Conservation (phyloP, 2,888 invertebrate genomes). For the Steinernema hermaphroditum region DNA sequence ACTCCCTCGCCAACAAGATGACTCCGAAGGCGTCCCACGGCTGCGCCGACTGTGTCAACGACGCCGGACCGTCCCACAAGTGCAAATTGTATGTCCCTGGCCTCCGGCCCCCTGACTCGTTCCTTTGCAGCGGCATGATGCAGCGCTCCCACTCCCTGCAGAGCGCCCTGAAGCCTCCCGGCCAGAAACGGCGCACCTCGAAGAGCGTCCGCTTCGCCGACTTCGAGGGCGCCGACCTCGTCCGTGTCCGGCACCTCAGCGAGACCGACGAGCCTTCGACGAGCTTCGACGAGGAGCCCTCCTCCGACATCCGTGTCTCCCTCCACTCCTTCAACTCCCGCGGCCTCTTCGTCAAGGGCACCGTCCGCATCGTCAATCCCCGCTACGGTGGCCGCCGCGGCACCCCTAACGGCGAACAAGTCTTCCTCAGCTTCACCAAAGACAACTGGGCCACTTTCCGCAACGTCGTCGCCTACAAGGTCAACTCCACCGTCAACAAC, state of each 20-base stretch:
- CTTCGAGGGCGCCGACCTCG: conserved; percentile 3
- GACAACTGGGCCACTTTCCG: conserved; percentile 13
- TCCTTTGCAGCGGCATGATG: conserved; percentile 10
- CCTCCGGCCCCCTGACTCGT: too few relatives aligned
- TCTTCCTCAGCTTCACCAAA: conserved; percentile 7
- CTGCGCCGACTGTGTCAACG: conserved; percentile 4
- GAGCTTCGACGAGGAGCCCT: background rate
- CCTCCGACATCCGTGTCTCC: conserved; percentile 8
- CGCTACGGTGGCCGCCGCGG: conserved; percentile 3
- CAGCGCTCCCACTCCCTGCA: conserved; percentile 11
- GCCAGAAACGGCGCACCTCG: conserved; percentile 6
- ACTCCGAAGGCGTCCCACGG: conserved; percentile 8
- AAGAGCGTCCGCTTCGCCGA: conserved; percentile 17
- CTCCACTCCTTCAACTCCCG: conserved; percentile 18
- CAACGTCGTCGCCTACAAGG: conserved; percentile 25
- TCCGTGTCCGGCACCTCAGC: conserved; percentile 14
- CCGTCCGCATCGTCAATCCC: conserved; percentile 14
- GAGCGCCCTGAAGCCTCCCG: conserved; percentile 19
- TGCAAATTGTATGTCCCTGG: conserved; percentile 11
- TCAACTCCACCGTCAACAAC: conserved; percentile 22
- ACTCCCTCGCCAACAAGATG: background rate
- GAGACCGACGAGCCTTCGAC: conserved; percentile 5
- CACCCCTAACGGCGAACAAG: conserved; percentile 9
- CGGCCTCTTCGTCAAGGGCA: conserved; percentile 25
- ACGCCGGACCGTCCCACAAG: conserved; percentile 1